Evolutionary conservation across 53 echinoderm and acorn worm genomes (phyloP).

Genomic region (Henricia sp.): DNA sequence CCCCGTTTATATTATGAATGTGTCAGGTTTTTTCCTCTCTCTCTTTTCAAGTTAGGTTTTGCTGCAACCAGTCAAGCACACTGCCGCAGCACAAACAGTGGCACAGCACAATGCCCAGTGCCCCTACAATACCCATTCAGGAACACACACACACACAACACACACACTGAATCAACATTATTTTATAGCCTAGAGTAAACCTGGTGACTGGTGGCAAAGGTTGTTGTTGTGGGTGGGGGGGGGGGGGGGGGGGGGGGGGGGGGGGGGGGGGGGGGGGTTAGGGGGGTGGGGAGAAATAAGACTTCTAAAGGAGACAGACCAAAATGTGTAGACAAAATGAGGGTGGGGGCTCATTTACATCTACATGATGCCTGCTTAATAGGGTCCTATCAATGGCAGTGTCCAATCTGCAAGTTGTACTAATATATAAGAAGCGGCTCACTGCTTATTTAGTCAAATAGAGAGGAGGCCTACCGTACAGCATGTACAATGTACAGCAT

Average conservation of each 20-base stretch:
- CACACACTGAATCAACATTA: constrained; percentile 55
- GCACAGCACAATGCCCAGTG: constrained; percentile 24
- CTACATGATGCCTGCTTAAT: too few species aligned
- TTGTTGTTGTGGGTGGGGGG: constrained; percentile 3
- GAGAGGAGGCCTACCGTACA: too few species aligned
- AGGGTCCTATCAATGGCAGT: too few species aligned
- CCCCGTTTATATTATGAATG: too few species aligned
- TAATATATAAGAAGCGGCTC: too few species aligned
- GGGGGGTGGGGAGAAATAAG: not conserved
- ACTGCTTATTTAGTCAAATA: too few species aligned
- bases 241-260: not conserved
- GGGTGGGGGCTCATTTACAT: too few species aligned
- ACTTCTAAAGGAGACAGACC: not conserved
- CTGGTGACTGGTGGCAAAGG: constrained; percentile 17
- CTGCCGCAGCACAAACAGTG: not conserved
- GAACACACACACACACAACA: constrained; percentile 32
- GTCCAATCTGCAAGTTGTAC: too few species aligned
- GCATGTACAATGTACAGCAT: too few species aligned
- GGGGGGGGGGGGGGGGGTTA: not conserved
- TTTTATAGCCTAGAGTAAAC: constrained; percentile 28
- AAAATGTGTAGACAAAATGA: not conserved
- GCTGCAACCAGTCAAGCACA: constrained; percentile 30
- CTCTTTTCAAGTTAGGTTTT: too few species aligned
- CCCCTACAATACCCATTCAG: constrained; percentile 39
- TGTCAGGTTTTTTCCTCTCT: too few species aligned